phyloP scores from a whole-genome alignment of 2,888 invertebrate species.

The Drosophila lutescens region DNA sequence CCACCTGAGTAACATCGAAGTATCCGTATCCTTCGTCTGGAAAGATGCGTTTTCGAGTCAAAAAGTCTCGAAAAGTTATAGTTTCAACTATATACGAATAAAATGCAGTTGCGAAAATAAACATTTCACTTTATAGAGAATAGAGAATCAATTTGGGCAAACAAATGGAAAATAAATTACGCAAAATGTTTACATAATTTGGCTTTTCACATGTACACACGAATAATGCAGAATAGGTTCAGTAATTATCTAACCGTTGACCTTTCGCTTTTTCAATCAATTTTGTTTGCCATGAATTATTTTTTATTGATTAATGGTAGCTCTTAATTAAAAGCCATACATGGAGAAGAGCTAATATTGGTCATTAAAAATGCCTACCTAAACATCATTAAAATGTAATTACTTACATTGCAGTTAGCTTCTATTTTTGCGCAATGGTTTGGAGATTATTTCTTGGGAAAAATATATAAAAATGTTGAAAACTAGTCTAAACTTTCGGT shows the following conservation, averaged over 20 bases:
- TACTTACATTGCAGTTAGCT: neutral
- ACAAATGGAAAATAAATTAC: neutral
- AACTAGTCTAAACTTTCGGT: too few relatives aligned
- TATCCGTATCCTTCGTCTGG: too few relatives aligned
- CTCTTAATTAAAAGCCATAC: neutral
- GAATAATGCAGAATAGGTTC: neutral
- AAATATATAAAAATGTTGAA: too few relatives aligned
- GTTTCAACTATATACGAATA: neutral
- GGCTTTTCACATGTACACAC: neutral
- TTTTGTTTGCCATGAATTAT: neutral
- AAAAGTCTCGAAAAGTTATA: neutral
- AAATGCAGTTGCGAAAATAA: neutral
- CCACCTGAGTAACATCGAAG: conserved; percentile 11
- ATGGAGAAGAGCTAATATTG: neutral
- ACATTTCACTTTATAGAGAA: neutral
- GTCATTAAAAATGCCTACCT: neutral
- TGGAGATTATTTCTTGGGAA: too few relatives aligned
- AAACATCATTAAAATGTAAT: neutral
- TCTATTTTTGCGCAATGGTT: neutral
- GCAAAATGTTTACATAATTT: neutral
- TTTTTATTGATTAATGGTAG: neutral
- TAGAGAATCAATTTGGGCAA: neutral
- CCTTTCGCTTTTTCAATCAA: neutral
- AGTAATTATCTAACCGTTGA: neutral
- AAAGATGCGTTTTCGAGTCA: neutral